These are phyloP conservation scores for Mystacides longicornis DNA, from an alignment of 2,888 invertebrate species.

Conservation along the genomic window DNA sequence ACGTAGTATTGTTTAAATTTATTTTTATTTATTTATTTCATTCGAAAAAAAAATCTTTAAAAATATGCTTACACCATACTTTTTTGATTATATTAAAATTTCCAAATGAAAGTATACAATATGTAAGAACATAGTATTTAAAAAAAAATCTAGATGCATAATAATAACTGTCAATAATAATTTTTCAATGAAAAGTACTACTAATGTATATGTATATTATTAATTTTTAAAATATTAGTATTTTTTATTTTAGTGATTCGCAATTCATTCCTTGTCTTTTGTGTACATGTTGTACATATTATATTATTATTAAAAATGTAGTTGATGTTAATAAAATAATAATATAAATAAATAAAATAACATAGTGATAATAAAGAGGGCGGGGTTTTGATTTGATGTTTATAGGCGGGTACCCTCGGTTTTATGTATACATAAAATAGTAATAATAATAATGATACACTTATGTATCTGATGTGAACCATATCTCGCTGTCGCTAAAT, in stretches of 20 bases:
- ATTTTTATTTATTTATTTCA: no score
- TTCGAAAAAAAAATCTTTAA: no score
- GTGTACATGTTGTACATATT: constrained; percentile 29
- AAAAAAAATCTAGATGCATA: no score
- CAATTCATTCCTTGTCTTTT: constrained; percentile 26
- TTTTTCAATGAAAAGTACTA: background rate
- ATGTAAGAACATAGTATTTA: no score
- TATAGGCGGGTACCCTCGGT: constrained; percentile 11
- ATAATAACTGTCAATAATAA: background rate
- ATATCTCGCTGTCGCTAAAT: constrained; percentile 69
- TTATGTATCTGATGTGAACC: constrained; percentile 63
- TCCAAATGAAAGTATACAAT: no score
- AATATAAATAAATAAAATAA: no score
- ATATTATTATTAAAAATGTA: no score
- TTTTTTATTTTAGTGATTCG: constrained; percentile 13
- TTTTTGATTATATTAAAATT: no score
- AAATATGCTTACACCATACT: no score
- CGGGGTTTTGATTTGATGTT: constrained; percentile 13
- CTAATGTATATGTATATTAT: background rate
- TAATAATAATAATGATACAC: no score
- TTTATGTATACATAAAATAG: constrained; percentile 14
- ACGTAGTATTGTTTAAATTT: no score
- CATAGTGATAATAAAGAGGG: no score
- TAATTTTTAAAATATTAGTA: background rate
- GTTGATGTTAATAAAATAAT: constrained; percentile 26